phyloP scores from a whole-genome alignment of 2,888 invertebrate species.

The Athalia circularis region DNA sequence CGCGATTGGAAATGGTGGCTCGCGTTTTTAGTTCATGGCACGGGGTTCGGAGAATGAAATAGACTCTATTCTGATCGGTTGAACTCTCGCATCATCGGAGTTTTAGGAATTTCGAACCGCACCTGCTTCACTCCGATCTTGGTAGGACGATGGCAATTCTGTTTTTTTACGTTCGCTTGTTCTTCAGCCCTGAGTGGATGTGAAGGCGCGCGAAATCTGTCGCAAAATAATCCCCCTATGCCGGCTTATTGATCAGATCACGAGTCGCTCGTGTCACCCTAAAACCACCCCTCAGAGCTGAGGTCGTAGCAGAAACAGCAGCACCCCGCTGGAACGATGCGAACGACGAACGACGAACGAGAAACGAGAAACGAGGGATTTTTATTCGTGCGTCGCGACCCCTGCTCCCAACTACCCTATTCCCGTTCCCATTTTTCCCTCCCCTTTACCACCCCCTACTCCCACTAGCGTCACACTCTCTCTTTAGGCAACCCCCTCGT shows the following conservation, averaged over 20 bases:
- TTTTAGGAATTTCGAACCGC: no score
- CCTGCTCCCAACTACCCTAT: not conserved
- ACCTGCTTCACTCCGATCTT: no score
- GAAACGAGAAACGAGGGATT: conserved; percentile 65
- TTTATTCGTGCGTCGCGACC: conserved; percentile 68
- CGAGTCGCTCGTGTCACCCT: conserved; percentile 69
- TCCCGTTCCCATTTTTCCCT: conserved; percentile 5
- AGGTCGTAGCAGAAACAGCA: conserved; percentile 29
- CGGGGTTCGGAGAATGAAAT: no score
- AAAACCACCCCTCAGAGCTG: conserved; percentile 54
- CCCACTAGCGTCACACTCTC: no score
- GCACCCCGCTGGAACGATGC: not conserved
- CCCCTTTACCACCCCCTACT: no score
- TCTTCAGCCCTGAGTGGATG: not conserved
- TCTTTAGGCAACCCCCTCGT: no score
- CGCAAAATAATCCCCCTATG: conserved; percentile 66
- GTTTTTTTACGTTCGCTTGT: no score
- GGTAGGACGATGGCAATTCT: no score
- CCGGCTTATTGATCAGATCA: conserved; percentile 72
- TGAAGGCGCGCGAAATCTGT: conserved; percentile 43
- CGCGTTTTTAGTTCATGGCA: no score
- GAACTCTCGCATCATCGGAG: no score
- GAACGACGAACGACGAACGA: not conserved
- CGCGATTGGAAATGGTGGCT: no score
- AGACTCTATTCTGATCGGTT: no score